A percentile compares a stretch with the other conserved stretches of the same genome.
These are phyloP conservation scores for Barbus barbus DNA, from an alignment of 2,113 vertebrate species.

Conservation along the genomic window DNA sequence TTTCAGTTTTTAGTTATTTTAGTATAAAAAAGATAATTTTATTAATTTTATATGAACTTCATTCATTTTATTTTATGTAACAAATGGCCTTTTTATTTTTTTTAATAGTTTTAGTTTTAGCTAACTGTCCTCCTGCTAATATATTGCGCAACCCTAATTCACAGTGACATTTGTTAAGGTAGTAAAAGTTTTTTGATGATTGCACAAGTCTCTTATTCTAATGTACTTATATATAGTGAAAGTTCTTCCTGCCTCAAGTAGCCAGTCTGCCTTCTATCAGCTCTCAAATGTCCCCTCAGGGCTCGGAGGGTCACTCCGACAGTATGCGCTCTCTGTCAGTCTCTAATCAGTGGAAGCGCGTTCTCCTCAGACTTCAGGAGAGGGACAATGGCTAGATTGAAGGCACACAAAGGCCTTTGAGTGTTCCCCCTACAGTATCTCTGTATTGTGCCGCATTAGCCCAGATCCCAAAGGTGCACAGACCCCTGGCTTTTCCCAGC, in stretches of 20 bases:
- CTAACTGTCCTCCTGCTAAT: no score
- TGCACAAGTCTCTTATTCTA: neutral
- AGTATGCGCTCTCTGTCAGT: slow-evolving; percentile 17
- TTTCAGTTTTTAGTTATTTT: neutral
- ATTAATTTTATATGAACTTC: no score
- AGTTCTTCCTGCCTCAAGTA: slow-evolving; percentile 24
- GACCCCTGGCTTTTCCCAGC: slow-evolving; percentile 47
- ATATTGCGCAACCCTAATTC: neutral
- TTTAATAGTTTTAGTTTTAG: no score
- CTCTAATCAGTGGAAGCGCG: slow-evolving; percentile 23
- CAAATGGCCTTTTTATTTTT: no score
- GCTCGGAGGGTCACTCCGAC: slow-evolving; percentile 12
- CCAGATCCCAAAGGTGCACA: slow-evolving; percentile 55
- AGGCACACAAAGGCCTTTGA: slow-evolving; percentile 37
- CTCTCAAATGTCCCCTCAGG: slow-evolving; percentile 15
- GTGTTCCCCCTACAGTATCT: slow-evolving; percentile 28
- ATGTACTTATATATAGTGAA: slow-evolving; percentile 8
- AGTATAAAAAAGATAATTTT: no score
- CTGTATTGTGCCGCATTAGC: slow-evolving; percentile 24
- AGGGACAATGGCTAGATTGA: slow-evolving; percentile 44
- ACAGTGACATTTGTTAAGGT: neutral
- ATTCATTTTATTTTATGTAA: no score
- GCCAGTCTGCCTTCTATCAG: slow-evolving; percentile 7
- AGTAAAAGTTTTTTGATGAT: neutral
- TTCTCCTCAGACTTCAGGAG: slow-evolving; percentile 25